Evolutionary conservation across 2,113 vertebrate genomes (phyloP), one percentile per base, ranked within the genome.

Genomic region (Campylorhamphus procurvoides): DNA sequence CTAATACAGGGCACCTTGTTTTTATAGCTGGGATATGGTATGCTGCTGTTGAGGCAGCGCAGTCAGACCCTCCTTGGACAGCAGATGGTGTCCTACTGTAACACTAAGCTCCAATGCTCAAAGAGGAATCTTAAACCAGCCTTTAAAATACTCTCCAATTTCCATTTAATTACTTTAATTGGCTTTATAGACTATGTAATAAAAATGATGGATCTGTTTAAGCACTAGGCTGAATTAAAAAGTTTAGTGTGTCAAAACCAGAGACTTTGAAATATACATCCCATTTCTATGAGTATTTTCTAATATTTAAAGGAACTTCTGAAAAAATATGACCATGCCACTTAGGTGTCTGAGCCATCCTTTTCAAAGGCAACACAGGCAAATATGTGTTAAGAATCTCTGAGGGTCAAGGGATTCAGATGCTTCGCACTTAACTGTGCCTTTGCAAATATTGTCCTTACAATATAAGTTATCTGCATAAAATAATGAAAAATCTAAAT

Each of bases 11-110:
- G 67, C 29, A 35, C 2, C 1, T 8, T 88, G 58, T 2, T 84
- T 89, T 84, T 64, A 20, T 75, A 68, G 79, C 55, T 68, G 25
- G 52, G 49, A 74, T 72, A 60, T 46, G 50, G 52, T 28, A 6
- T 28, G 69, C 62, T 88, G 52, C 77, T 87, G 77, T 28, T 20
- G 71, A 95, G 79, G 25, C 72, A 56, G 72, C 0, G 11, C 67
- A 86, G 95, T 52, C 4, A 0, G 93, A 88, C 95, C 40, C 78
- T 8, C 5, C 72, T 93, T 95, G 95, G 78, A 96, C 95, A 97
- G 93, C 96, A 97, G 96, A 97, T 97, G 97, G 96, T 97, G 94
- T 97, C 93, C 93, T 97, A 94, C 95, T 59, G 94, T 96, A 95
- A 97, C 74, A 37, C 66, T 91, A 78, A 75, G 59, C 74, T 68